These are phyloP conservation scores for Pachyseris speciosa DNA, from an alignment of 64 coral and sea anemone species.

Conservation along the genomic window DNA sequence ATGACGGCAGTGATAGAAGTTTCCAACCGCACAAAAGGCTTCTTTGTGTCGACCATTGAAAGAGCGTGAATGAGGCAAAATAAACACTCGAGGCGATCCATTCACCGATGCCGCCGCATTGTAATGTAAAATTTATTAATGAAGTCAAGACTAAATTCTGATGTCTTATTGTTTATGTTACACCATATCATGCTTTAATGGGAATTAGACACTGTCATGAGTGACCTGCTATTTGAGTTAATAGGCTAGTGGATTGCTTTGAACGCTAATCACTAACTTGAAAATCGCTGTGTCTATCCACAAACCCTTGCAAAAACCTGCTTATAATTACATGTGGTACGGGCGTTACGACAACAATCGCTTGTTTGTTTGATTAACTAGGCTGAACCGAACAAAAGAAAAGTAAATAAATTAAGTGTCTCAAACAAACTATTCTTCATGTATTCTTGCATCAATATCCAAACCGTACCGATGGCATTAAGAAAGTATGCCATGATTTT, in stretches of 20 bases:
- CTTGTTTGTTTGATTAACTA: constrained; percentile 30
- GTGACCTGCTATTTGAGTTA: neutral
- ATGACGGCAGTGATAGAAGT: constrained; percentile 19
- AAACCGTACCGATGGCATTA: neutral
- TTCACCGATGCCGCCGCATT: neutral
- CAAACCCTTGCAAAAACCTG: neutral
- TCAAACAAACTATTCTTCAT: neutral
- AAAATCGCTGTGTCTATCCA: neutral
- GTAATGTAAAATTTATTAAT: constrained; percentile 21
- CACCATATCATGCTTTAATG: neutral
- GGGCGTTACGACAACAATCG: neutral
- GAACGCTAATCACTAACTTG: neutral
- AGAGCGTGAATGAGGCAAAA: neutral
- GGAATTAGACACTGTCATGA: neutral
- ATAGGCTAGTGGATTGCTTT: neutral
- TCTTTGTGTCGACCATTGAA: neutral
- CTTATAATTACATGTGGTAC: neutral
- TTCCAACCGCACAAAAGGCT: neutral
- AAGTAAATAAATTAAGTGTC: constrained; percentile 45
- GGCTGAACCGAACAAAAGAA: constrained; percentile 23
- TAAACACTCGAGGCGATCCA: constrained; percentile 40
- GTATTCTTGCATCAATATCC: neutral
- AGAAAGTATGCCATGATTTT: neutral
- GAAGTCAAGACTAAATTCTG: neutral
- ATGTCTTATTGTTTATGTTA: constrained; percentile 3